Percentiles rank a stretch among this genome's conserved stretches.
phyloP scores from a whole-genome alignment of 2,113 vertebrate genomes.

The Paralichthys olivaceus region DNA sequence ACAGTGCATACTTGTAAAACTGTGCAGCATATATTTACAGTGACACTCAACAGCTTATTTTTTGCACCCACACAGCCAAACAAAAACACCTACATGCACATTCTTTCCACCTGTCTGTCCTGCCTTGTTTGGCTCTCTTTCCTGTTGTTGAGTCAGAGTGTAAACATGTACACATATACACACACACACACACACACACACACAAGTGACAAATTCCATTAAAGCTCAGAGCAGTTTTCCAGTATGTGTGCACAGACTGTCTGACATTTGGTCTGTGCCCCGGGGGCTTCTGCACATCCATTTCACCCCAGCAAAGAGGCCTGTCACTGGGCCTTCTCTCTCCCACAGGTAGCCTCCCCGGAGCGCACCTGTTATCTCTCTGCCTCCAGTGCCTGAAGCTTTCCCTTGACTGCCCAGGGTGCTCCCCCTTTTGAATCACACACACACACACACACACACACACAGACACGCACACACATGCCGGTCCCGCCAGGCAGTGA shows the following conservation, averaged over 20 bases:
- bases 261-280: constrained; percentile 72
- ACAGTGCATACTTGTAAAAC: constrained; percentile 52
- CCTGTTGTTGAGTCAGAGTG: constrained; percentile 61
- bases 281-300: constrained; percentile 44
- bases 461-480: constrained; percentile 40
- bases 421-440: constrained; percentile 52
- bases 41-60: constrained; percentile 58
- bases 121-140: constrained; percentile 41
- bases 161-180: constrained; percentile 8
- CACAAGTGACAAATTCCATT: constrained; percentile 61
- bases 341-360: constrained; percentile 67
- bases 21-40: constrained; percentile 52
- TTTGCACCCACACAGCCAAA: constrained; percentile 66
- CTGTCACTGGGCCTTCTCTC: constrained; percentile 61
- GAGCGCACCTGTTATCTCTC: constrained; percentile 69
- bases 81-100: constrained; percentile 68
- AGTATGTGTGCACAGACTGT: constrained; percentile 59
- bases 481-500: constrained; percentile 69
- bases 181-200: constrained; percentile 28
- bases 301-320: constrained; percentile 62
- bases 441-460: constrained; percentile 32
- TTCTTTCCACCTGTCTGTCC: constrained; percentile 51
- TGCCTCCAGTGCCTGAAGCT: constrained; percentile 41
- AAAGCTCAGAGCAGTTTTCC: constrained; percentile 63
- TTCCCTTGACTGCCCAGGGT: constrained; percentile 56